A percentile compares a stretch with the other conserved stretches of the same genome.
phyloP scores from a whole-genome alignment of 1,140 invertebrate genomes.

The Papilio aristodemus region DNA sequence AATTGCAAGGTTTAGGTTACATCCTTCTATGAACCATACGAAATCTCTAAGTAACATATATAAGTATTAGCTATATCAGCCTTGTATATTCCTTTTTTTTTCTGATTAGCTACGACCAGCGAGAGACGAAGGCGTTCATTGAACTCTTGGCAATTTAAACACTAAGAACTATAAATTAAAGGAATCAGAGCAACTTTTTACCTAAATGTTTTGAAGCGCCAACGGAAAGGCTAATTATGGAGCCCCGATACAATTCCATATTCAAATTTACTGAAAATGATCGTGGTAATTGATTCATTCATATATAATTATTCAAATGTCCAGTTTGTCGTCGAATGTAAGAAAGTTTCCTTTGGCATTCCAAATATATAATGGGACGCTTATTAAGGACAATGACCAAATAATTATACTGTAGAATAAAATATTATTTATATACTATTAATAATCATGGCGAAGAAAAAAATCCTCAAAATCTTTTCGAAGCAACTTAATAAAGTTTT shows the following conservation, averaged over 20 bases:
- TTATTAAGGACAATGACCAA: too few species aligned
- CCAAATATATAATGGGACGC: neutral
- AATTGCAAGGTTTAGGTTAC: too few species aligned
- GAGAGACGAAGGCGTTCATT: neutral
- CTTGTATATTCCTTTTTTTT: too few species aligned
- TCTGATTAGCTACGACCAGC: too few species aligned
- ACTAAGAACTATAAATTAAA: neutral
- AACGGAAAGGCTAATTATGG: neutral
- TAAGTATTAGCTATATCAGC: neutral
- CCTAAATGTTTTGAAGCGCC: neutral
- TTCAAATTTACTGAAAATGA: slow-evolving; percentile 19
- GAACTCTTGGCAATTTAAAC: neutral
- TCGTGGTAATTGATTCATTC: slow-evolving; percentile 1
- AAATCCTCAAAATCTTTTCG: too few species aligned
- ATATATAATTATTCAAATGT: neutral
- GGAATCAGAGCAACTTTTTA: neutral
- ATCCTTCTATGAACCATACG: too few species aligned
- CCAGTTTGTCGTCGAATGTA: neutral
- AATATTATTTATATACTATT: too few species aligned
- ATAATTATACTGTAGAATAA: too few species aligned
- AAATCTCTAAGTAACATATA: neutral
- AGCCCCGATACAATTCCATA: neutral
- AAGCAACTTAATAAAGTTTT: too few species aligned
- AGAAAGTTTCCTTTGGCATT: neutral
- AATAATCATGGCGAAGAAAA: too few species aligned